A percentile compares a stretch with the other conserved stretches of the same genome.
phyloP scores from a whole-genome alignment of 2,797 vertebrate genomes.

The Pelodytes ibericus region DNA sequence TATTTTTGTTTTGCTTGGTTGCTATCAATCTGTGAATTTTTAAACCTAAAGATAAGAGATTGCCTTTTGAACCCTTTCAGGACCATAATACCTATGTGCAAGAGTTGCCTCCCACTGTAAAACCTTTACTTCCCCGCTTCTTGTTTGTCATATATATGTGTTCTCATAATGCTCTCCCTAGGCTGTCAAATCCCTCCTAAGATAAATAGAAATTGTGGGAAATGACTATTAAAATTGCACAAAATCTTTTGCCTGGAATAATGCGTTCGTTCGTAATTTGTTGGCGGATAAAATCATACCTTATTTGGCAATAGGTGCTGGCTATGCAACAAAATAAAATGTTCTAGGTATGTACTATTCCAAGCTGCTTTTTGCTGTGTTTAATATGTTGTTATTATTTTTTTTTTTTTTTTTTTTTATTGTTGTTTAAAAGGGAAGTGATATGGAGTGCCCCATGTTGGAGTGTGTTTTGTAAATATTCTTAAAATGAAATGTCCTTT shows the following conservation, averaged over 20 bases:
- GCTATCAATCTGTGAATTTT: background rate
- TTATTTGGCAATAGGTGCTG: background rate
- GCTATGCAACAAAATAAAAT: background rate
- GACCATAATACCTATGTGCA: background rate
- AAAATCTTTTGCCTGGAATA: background rate
- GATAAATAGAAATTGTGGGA: background rate
- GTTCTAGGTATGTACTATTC: background rate
- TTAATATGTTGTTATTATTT: too few species aligned
- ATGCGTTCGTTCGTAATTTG: background rate
- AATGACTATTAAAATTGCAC: background rate
- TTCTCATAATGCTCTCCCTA: background rate
- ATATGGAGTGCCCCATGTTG: too few species aligned
- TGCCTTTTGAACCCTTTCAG: constrained; percentile 36
- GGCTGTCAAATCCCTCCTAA: background rate
- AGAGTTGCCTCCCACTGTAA: background rate
- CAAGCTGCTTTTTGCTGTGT: background rate
- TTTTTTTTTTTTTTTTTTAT: background rate
- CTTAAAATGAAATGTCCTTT: too few species aligned
- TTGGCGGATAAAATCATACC: background rate
- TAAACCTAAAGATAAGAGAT: constrained; percentile 11
- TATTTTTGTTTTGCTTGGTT: too few species aligned
- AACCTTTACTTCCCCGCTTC: background rate
- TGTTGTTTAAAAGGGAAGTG: background rate
- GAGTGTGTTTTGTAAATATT: too few species aligned
- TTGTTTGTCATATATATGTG: background rate